Conservation (phyloP, 2,888 invertebrate species). For the Orgyia antiqua region DNA sequence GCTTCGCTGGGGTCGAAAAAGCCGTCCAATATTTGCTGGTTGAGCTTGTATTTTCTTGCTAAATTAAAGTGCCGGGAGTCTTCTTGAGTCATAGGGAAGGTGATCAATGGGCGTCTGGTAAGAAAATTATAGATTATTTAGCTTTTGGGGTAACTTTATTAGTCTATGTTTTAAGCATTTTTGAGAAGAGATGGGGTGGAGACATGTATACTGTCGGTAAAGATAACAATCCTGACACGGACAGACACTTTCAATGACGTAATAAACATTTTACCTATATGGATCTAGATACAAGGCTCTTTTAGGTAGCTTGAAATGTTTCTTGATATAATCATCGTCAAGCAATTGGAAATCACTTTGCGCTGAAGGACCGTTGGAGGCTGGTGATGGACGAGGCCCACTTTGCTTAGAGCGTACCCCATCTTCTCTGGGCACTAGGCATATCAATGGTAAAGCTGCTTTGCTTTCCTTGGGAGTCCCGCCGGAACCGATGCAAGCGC, state of each 20-base stretch:
- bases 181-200: no score
- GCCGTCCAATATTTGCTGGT: conserved; percentile 67
- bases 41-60: conserved; percentile 57
- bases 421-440: conserved; percentile 52
- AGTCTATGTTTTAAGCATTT: no score
- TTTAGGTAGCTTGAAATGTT: conserved; percentile 56
- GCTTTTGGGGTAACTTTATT: no score
- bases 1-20: conserved; percentile 52
- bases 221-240: no score
- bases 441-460: conserved; percentile 50
- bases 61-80: conserved; percentile 50
- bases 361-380: conserved; percentile 2
- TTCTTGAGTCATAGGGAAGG: conserved; percentile 66
- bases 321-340: conserved; percentile 55
- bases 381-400: conserved; percentile 16
- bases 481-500: conserved; percentile 31
- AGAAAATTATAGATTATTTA: no score
- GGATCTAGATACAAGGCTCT: conserved; percentile 60
- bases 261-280: conserved; percentile 43
- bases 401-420: conserved; percentile 6
- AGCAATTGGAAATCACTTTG: conserved; percentile 43
- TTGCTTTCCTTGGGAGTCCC: conserved; percentile 24
- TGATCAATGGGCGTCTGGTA: conserved; percentile 57
- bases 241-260: no score
- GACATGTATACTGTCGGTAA: no score